phyloP scores from a whole-genome alignment of 2,888 invertebrate genomes.

The Pandemis heparana region DNA sequence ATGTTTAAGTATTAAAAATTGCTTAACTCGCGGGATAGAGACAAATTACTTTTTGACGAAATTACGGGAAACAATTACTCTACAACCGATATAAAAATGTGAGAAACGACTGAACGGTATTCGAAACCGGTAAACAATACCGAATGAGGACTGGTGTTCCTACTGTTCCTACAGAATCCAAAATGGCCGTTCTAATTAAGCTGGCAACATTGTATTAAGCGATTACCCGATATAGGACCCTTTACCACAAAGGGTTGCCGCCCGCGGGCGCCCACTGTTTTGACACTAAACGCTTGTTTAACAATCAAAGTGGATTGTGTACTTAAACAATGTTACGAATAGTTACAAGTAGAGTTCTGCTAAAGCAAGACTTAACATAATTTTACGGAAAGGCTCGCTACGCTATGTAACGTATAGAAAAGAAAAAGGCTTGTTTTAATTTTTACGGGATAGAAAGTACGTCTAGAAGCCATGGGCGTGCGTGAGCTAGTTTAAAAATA shows the following conservation, averaged over 20 bases:
- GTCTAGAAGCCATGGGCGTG: too few relatives aligned
- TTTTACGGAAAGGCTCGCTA: neutral
- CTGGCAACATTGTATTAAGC: conserved; percentile 15
- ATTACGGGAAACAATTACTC: too few relatives aligned
- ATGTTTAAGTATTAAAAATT: too few relatives aligned
- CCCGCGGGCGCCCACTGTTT: conserved; percentile 43
- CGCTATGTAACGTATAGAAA: too few relatives aligned
- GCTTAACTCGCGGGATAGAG: too few relatives aligned
- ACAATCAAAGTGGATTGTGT: neutral
- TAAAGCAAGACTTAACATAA: neutral
- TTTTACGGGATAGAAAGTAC: too few relatives aligned
- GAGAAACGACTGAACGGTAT: neutral
- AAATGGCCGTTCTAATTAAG: conserved; percentile 27
- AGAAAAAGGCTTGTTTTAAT: too few relatives aligned
- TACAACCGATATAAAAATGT: too few relatives aligned
- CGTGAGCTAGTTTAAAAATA: too few relatives aligned
- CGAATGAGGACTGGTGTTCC: neutral
- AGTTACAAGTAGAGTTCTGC: neutral
- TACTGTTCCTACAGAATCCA: neutral
- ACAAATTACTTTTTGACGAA: too few relatives aligned
- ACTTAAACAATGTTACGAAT: neutral
- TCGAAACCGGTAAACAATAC: conserved; percentile 4
- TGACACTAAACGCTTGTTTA: conserved; percentile 19
- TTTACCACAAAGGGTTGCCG: conserved; percentile 26
- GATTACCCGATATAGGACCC: conserved; percentile 9